Conservation (phyloP, 2,797 vertebrate genomes). For the Pogonophryne albipinna region DNA sequence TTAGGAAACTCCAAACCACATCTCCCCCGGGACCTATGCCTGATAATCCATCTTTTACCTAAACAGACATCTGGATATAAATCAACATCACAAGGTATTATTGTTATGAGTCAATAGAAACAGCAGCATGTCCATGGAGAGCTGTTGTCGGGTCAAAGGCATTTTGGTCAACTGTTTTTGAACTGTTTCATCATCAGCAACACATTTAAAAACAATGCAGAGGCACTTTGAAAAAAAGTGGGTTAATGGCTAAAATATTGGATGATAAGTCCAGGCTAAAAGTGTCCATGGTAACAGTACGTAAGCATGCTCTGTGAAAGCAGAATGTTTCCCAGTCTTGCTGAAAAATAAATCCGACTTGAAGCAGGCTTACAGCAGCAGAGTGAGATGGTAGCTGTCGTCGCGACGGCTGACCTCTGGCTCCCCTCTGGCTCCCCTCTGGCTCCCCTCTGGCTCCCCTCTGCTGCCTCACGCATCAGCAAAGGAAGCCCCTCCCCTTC, state of each 20-base stretch:
- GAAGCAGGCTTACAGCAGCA: slow-evolving; percentile 11
- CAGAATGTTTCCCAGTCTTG: slow-evolving; percentile 16
- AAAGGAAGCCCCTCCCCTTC: slow-evolving; percentile 46
- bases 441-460: slow-evolving; percentile 34
- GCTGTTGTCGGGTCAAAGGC: not conserved
- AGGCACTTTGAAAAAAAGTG: slow-evolving; percentile 9
- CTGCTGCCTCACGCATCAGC: slow-evolving; percentile 20
- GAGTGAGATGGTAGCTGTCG: slow-evolving; percentile 21
- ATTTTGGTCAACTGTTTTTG: slow-evolving; percentile 9
- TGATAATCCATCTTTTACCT: not conserved
- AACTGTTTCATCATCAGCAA: not conserved
- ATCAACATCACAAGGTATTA: not conserved
- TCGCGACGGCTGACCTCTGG: slow-evolving; percentile 43
- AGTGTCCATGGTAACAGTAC: slow-evolving; percentile 56
- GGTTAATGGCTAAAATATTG: slow-evolving; percentile 43
- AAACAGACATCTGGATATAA: not conserved
- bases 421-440: slow-evolving; percentile 10
- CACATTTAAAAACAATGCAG: slow-evolving; percentile 17
- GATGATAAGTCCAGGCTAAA: slow-evolving; percentile 26
- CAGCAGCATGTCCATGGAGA: not conserved
- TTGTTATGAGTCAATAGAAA: not conserved
- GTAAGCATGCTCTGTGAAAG: slow-evolving; percentile 25
- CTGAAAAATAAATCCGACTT: slow-evolving; percentile 22
- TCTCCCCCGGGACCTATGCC: not conserved
- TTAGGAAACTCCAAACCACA: not conserved